A percentile compares a stretch with the other conserved stretches of the same genome.
Evolutionary conservation across 2,113 vertebrate genomes (phyloP).

Genomic region (Condylura cristata): DNA sequence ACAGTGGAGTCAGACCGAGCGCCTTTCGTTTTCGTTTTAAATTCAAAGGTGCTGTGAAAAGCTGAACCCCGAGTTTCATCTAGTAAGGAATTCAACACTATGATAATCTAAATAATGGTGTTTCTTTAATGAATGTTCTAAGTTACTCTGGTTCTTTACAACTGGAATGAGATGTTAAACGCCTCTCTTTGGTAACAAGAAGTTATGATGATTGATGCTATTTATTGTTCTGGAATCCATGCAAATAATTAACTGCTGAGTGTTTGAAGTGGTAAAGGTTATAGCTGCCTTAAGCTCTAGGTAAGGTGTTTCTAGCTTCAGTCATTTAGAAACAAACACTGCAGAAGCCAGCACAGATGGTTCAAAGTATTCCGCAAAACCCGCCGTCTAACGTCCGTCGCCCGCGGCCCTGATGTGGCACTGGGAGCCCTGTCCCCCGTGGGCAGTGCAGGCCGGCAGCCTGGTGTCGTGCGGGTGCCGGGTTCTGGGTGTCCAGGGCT

Average conservation of each 20-base stretch:
- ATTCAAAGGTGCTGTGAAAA: neutral
- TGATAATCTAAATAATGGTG: neutral
- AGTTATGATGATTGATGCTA: neutral
- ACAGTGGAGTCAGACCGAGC: neutral
- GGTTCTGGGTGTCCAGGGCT: too few species aligned
- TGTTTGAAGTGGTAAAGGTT: neutral
- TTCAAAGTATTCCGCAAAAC: neutral
- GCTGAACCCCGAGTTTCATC: neutral
- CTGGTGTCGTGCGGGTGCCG: too few species aligned
- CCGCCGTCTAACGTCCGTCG: neutral
- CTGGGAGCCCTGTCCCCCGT: too few species aligned
- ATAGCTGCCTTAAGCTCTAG: neutral
- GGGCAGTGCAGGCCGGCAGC: too few species aligned
- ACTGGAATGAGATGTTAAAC: neutral
- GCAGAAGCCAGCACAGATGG: neutral
- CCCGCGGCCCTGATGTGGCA: neutral
- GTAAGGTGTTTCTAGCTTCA: neutral
- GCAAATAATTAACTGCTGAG: neutral
- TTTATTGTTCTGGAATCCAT: neutral
- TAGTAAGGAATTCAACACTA: constrained; percentile 17
- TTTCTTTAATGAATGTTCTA: neutral
- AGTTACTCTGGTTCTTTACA: neutral
- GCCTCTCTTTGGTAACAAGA: neutral
- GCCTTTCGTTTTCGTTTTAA: neutral
- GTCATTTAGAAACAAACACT: neutral